A percentile compares a stretch with the other conserved stretches of the same genome.
phyloP scores from a whole-genome alignment of 2,888 invertebrate genomes.

The Eudemis profundana region DNA sequence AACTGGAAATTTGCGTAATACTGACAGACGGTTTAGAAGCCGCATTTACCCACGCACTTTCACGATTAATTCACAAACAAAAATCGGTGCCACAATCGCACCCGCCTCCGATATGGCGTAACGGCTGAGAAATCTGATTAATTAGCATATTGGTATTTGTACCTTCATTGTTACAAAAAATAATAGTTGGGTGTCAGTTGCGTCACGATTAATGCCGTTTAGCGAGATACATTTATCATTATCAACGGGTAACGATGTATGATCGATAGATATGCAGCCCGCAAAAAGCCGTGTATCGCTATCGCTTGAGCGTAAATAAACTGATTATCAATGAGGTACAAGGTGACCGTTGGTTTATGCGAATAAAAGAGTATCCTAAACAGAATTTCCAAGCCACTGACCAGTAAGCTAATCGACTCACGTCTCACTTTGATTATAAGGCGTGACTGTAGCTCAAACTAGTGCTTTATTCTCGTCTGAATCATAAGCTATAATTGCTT shows the following conservation, averaged over 20 bases:
- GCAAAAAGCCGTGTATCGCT: constrained; percentile 29
- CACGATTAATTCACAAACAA: constrained; percentile 61
- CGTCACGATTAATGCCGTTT: constrained; percentile 35
- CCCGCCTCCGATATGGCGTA: constrained; percentile 55
- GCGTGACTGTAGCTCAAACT: constrained; percentile 77
- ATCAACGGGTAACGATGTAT: constrained; percentile 27
- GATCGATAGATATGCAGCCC: constrained; percentile 24
- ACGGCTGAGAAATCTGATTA: constrained; percentile 62
- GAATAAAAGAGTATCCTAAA: constrained; percentile 15
- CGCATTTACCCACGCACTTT: constrained; percentile 65
- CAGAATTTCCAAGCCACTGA: constrained; percentile 11
- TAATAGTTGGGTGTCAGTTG: constrained; percentile 38
- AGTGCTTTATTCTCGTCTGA: neutral
- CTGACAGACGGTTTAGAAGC: constrained; percentile 51
- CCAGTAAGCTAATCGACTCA: constrained; percentile 18
- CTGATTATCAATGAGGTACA: constrained; percentile 27
- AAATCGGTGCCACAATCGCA: constrained; percentile 54
- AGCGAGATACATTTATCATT: constrained; percentile 34
- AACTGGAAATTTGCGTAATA: constrained; percentile 42
- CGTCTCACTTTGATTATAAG: constrained; percentile 93
- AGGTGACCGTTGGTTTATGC: neutral
- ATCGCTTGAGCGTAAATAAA: constrained; percentile 21
- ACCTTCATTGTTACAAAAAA: constrained; percentile 54
- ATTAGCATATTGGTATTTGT: constrained; percentile 65
- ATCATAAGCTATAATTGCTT: neutral